Base-by-base conservation (phyloP, 2,888 invertebrate species). In the Drosophila barbarae region DNA sequence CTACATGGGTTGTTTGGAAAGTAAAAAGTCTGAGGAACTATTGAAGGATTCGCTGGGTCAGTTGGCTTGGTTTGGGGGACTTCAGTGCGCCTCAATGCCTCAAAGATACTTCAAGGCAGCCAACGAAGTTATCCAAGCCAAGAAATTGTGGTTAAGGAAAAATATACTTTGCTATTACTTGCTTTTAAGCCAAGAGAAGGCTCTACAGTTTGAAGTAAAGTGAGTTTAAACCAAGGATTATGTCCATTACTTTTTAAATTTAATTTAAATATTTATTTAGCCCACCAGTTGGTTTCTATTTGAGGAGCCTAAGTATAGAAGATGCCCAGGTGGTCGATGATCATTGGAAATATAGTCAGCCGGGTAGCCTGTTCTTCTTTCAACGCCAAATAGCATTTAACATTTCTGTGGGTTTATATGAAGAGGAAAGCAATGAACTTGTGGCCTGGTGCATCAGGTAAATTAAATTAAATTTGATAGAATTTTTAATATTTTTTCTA, bases 381-480 rank as follows among this genome's bases (percentile, higher is more conserved):
- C 74, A 74, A 56, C 75, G 88, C 0, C 73, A 88, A 39, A 89
- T 89, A 47, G 66, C 72, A 3, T 72, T 75, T 77, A 88, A 85
- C 60, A 39, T 64, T 2, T 88, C 79, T 73, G 73, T 87, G 60
- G 89, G 88, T 1, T 73, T 87, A 1, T 89, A 84, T 60, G 65
- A 54, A 2, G 67, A 72, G 15, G 70, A 70, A 0, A 77, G 61
- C 12, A 64, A 79, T 18, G 77, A 88, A 51, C 59, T 89, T 32
- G 81, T 89, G 2, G 90, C 88, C 2, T 90, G 90, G 90, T 89
- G 88, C 61, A 74, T 89, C 7, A 76, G 88, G 89, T 88, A 69
- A 41, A 12, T n/a, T 3, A 1, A n/a, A 35, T 8, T 41, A 41
- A 8, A 26, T 18, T 5, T 18, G 5, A 12, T 18, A 2, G 7